phyloP scores from a whole-genome alignment of 2,797 vertebrate genomes.

The Cyclopterus lumpus region DNA sequence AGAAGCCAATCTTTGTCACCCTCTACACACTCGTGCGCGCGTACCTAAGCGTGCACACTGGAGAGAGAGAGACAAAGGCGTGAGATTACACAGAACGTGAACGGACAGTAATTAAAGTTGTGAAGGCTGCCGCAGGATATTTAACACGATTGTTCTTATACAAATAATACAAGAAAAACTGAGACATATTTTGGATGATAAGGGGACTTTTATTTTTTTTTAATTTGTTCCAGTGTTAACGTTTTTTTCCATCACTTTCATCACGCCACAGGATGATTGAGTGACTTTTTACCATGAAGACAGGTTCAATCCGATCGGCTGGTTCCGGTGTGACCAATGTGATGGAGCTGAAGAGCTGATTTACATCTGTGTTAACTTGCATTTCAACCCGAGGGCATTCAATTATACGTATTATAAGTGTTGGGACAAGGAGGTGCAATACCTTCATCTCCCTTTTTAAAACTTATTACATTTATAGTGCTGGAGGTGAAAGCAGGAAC shows the following conservation, averaged over 20 bases:
- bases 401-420: not conserved
- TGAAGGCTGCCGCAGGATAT: not conserved
- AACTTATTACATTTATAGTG: not conserved
- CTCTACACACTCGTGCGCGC: not conserved
- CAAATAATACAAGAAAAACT: slow-evolving; percentile 1
- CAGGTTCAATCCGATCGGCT: not conserved
- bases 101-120: not conserved
- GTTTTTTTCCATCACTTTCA: not conserved
- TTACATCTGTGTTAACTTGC: not conserved
- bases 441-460: not conserved
- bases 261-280: not conserved
- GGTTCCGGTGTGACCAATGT: not conserved
- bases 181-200: not conserved
- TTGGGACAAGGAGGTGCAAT: not conserved
- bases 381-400: not conserved
- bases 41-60: not conserved
- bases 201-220: too few species aligned
- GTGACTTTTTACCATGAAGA: not conserved
- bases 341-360: not conserved
- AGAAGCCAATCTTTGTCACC: not conserved
- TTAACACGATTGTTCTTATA: slow-evolving; percentile 3
- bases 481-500: not conserved
- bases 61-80: not conserved
- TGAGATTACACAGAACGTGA: not conserved
- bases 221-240: too few species aligned